Evolutionary conservation across 2,888 invertebrate species (phyloP).

Genomic region (Lasiommata megera): DNA sequence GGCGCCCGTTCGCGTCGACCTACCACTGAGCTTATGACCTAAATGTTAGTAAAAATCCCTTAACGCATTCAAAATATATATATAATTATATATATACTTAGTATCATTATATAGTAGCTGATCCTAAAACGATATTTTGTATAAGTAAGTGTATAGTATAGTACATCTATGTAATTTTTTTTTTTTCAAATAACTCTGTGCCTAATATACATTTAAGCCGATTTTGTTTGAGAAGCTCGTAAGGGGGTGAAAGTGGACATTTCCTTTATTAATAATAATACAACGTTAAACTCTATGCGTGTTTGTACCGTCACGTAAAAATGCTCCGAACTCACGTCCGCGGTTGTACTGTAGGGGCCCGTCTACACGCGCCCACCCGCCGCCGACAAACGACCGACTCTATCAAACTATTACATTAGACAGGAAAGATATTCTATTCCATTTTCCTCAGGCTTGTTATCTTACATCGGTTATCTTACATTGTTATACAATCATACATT

Average conservation of each 20-base stretch:
- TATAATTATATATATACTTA: conserved; percentile 51
- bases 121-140: conserved; percentile 65
- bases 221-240: conserved; percentile 68
- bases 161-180: conserved; percentile 59
- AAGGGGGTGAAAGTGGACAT: conserved; percentile 65
- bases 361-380: background rate
- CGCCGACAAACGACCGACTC: background rate
- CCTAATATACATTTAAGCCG: conserved; percentile 79
- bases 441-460: too few species aligned
- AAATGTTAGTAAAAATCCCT: conserved; percentile 80
- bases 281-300: conserved; percentile 44
- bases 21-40: conserved; percentile 69
- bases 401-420: too few species aligned
- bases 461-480: too few species aligned
- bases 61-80: conserved; percentile 80
- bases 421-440: too few species aligned
- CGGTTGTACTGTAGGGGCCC: conserved; percentile 18
- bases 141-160: conserved; percentile 73
- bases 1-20: conserved; percentile 25
- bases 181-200: conserved; percentile 72
- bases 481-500: too few species aligned
- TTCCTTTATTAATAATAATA: conserved; percentile 32
- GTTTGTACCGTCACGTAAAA: conserved; percentile 34
- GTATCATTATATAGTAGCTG: conserved; percentile 58
- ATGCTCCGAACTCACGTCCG: conserved; percentile 14